Evolutionary conservation across 2,113 vertebrate genomes (phyloP).

Genomic region (Peromyscus californicus): DNA sequence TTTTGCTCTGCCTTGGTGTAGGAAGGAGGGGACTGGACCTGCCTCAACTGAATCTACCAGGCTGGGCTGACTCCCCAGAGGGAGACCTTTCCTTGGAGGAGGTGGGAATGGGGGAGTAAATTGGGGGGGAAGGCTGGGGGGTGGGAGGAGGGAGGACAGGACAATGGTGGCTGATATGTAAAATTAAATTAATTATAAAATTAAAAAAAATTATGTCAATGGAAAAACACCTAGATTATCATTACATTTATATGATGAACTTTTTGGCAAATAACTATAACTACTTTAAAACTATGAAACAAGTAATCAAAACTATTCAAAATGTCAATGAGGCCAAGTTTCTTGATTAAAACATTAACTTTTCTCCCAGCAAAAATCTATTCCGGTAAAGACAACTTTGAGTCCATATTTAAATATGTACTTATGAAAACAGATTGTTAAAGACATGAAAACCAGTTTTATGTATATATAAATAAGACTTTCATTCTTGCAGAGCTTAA

Average conservation of each 20-base stretch:
- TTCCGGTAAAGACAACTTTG: background rate
- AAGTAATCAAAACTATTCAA: background rate
- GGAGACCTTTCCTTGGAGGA: too few relatives aligned
- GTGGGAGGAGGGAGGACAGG: too few relatives aligned
- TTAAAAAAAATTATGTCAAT: background rate
- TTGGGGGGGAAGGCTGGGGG: too few relatives aligned
- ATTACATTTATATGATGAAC: background rate
- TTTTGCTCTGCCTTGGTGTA: too few relatives aligned
- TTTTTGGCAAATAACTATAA: background rate
- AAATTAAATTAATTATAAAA: too few relatives aligned
- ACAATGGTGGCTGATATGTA: too few relatives aligned
- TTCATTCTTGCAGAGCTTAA: background rate
- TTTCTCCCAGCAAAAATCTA: background rate
- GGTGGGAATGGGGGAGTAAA: too few relatives aligned
- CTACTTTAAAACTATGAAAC: background rate
- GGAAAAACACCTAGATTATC: background rate
- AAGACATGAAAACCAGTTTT: background rate
- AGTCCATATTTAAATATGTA: background rate
- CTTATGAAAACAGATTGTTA: background rate
- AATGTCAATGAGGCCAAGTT: background rate
- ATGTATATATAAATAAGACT: background rate
- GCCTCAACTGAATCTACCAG: too few relatives aligned
- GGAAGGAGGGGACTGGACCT: too few relatives aligned
- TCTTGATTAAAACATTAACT: background rate
- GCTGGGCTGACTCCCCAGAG: too few relatives aligned